Base-by-base conservation (phyloP, 2,797 vertebrate species). In the Fistularia commersonii region DNA sequence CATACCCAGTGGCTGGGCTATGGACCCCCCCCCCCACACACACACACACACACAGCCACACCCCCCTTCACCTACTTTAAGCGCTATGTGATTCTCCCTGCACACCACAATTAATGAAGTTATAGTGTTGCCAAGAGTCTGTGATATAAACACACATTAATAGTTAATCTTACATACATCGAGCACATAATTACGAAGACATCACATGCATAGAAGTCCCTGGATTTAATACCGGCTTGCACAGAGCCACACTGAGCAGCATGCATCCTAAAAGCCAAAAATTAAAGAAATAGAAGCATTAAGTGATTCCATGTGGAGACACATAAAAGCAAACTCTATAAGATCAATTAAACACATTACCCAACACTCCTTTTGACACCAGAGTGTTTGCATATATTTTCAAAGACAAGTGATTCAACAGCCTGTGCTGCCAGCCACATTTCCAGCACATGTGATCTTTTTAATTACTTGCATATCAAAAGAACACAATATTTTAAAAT, bases 391-490 rank as follows among this genome's bases (percentile, higher is more conserved):
- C 48, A 41, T 49, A 52, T 32, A 52, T 14, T 59, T 57, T 53
- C 54, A 72, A 62, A 75, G 45, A 53, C 15, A 47, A 33, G 49
- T 67, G 69, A 77, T 62, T 53, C 52, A 69, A 66, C 66, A 65
- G 62, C 49, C 49, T 49, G 51, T 1, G 10, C 33, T 41, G n/a
- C 67, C 58, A 56, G 53, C 72, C 61, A 70, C 55, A 35, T 43
- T 57, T 52, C 41, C 61, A 41, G 8, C 41, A 51, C 38, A 41
- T 1, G 67, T 59, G 48, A 71, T 49, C 37, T 71, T 72, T 61
- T 68, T 51, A 66, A 73, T 61, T 51, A 46, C 43, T 38, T 41
- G 41, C 60, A 66, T 72, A 65, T 57, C 47, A 55, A 50, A 50
- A 47, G 34, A 65, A 64, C 36, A 64, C 48, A 32, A 54, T 46